A percentile compares a stretch with the other conserved stretches of the same genome.
phyloP scores from a whole-genome alignment of 2,113 vertebrate species.

The Poeciliopsis retropinna region DNA sequence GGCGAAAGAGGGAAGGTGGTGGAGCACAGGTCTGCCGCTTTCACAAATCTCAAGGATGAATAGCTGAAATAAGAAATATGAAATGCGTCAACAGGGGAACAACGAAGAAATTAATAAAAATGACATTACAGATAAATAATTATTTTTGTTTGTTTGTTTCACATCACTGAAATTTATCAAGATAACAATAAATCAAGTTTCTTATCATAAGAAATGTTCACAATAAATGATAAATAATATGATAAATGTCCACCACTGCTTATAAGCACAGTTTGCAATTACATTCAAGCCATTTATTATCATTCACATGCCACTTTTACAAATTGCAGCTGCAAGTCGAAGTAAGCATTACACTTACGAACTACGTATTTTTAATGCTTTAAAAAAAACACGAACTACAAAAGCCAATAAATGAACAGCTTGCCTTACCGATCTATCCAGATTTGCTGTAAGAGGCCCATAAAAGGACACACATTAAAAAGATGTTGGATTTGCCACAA shows the following conservation, averaged over 20 bases:
- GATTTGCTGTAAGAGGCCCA: conserved; percentile 83
- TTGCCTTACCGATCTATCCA: conserved; percentile 86
- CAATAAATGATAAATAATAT: too few relatives aligned
- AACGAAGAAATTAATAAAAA: too few relatives aligned
- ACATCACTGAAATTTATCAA: not conserved
- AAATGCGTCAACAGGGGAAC: too few relatives aligned
- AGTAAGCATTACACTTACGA: not conserved
- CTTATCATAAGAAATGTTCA: too few relatives aligned
- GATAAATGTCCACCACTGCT: too few relatives aligned
- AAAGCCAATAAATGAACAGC: not conserved
- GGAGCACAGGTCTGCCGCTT: conserved; percentile 75
- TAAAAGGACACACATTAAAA: conserved; percentile 82
- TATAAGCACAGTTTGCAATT: not conserved
- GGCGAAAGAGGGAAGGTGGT: conserved; percentile 82
- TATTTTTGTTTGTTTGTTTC: not conserved
- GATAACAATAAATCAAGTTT: too few relatives aligned
- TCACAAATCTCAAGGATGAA: conserved; percentile 85
- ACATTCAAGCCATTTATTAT: not conserved
- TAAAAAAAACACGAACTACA: too few relatives aligned
- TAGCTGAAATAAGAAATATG: conserved; percentile 75
- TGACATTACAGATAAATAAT: too few relatives aligned
- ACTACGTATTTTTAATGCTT: too few relatives aligned
- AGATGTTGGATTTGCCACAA: conserved; percentile 84
- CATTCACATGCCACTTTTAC: not conserved
- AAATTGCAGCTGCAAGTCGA: not conserved